phyloP scores from a whole-genome alignment of 2,888 invertebrate genomes.

The Bugulina stolonifera region DNA sequence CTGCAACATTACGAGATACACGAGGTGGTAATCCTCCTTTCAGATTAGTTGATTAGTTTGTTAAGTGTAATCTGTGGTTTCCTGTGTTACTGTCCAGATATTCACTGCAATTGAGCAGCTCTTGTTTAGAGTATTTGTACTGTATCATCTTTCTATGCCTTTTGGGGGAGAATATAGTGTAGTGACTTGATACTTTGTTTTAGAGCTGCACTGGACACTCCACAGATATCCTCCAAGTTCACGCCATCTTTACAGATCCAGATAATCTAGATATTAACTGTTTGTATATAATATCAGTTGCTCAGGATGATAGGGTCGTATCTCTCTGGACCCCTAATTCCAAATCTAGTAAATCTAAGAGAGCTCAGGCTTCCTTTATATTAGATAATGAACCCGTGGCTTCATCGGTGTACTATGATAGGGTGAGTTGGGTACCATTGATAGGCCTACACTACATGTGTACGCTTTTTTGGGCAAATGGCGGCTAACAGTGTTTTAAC shows the following conservation, averaged over 20 bases:
- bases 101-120: too few species aligned
- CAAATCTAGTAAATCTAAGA: constrained; percentile 11
- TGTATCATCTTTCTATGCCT: neutral
- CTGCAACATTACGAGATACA: too few species aligned
- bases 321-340: neutral
- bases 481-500: too few species aligned
- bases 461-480: too few species aligned
- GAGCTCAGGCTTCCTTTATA: constrained; percentile 24
- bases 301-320: constrained; percentile 2
- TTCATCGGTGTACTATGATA: constrained; percentile 1
- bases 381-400: neutral
- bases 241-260: neutral
- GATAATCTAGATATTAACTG: neutral
- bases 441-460: too few species aligned
- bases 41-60: too few species aligned
- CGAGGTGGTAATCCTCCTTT: too few species aligned
- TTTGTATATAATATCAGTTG: neutral
- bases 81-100: too few species aligned
- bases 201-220: constrained; percentile 10
- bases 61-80: too few species aligned
- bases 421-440: too few species aligned
- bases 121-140: neutral
- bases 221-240: constrained; percentile 5
- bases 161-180: neutral
- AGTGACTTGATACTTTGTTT: neutral